Evolutionary conservation across 1,140 invertebrate species (phyloP).

Genomic region (Drosophila elegans): DNA sequence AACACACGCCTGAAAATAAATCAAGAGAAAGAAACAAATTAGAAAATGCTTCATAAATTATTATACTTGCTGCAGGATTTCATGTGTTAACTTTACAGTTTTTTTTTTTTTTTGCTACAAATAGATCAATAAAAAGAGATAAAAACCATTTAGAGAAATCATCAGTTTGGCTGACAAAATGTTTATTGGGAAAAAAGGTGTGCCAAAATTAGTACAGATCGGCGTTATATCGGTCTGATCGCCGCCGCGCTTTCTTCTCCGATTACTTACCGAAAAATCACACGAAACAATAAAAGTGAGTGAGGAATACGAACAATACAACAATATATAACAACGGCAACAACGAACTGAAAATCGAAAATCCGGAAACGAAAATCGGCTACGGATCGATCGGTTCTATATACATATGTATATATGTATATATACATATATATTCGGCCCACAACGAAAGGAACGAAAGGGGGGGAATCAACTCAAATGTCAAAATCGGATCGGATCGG

Average conservation of each 20-base stretch:
- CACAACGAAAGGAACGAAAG: conserved; percentile 19
- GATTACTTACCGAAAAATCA: conserved; percentile 76
- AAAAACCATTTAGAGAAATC: conserved; percentile 70
- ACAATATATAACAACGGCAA: conserved; percentile 39
- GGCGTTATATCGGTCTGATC: conserved; percentile 37
- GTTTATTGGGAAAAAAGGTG: conserved; percentile 48
- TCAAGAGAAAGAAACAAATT: conserved; percentile 80
- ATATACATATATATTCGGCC: conserved; percentile 6
- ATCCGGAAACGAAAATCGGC: conserved; percentile 34
- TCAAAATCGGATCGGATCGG: conserved; percentile 14
- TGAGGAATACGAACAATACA: conserved; percentile 57
- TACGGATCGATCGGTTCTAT: conserved; percentile 21
- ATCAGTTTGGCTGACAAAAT: conserved; percentile 56
- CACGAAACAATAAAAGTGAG: conserved; percentile 61
- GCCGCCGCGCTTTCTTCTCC: conserved; percentile 4
- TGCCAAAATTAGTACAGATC: conserved; percentile 64
- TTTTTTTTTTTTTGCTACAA: conserved; percentile 53
- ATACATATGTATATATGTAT: neutral
- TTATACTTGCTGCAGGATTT: conserved; percentile 39
- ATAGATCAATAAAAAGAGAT: conserved; percentile 77
- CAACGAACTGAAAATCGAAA: conserved; percentile 39
- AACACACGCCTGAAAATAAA: conserved; percentile 83
- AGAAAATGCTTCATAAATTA: conserved; percentile 65
- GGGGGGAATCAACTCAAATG: conserved; percentile 20
- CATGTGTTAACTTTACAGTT: conserved; percentile 36